A percentile compares a stretch with the other conserved stretches of the same genome.
These are phyloP conservation scores for Drosophila macrospina DNA, from an alignment of 2,888 invertebrate species.

Conservation along the genomic window DNA sequence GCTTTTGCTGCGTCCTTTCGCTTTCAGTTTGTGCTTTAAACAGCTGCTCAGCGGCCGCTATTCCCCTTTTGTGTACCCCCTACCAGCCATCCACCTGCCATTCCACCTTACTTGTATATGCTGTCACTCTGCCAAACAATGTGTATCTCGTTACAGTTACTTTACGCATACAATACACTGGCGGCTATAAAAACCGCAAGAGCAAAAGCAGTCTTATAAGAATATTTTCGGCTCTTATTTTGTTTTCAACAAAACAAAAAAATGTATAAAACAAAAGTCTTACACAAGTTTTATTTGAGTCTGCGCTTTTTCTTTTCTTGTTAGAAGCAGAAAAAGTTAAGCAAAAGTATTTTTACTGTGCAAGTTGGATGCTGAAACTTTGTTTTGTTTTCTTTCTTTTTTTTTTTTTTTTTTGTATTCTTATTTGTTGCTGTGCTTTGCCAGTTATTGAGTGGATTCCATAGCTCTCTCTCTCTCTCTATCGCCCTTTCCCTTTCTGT, in stretches of 20 bases:
- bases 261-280: slow-evolving; percentile 3
- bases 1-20: slow-evolving; percentile 69
- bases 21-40: slow-evolving; percentile 73
- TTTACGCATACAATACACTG: slow-evolving; percentile 70
- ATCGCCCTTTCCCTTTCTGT: too few species aligned
- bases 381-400: too few species aligned
- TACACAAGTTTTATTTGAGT: slow-evolving; percentile 17
- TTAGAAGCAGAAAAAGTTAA: slow-evolving; percentile 46
- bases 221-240: slow-evolving; percentile 5
- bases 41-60: slow-evolving; percentile 57
- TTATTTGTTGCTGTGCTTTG: slow-evolving; percentile 7
- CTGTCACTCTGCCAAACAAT: slow-evolving; percentile 26
- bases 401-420: slow-evolving; percentile 6
- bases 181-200: slow-evolving; percentile 58
- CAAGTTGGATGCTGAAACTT: slow-evolving; percentile 22
- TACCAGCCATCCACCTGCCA: too few species aligned
- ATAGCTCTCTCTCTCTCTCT: not conserved
- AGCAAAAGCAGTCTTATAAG: slow-evolving; percentile 11
- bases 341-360: slow-evolving; percentile 53
- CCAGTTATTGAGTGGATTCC: slow-evolving; percentile 5
- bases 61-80: not conserved
- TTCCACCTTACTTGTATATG: not conserved
- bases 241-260: not conserved
- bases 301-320: slow-evolving; percentile 8
- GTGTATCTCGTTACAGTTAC: slow-evolving; percentile 69